A percentile compares a stretch with the other conserved stretches of the same genome.
phyloP scores from a whole-genome alignment of 1,140 invertebrate genomes.

The Drosophila novamexicana region DNA sequence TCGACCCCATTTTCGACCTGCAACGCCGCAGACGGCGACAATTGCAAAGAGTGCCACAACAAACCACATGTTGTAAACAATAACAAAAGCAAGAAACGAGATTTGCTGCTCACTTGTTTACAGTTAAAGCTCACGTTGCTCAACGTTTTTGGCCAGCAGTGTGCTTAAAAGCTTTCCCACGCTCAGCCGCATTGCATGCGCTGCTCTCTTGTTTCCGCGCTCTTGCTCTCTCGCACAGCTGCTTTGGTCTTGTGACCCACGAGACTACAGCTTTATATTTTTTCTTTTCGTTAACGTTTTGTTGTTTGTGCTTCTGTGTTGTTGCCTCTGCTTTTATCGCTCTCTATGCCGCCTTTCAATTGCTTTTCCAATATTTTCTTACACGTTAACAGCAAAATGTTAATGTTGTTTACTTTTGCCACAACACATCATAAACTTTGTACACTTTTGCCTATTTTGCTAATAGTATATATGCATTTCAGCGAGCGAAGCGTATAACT shows the following conservation, averaged over 20 bases:
- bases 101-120: not conserved
- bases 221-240: conserved; percentile 39
- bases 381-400: conserved; percentile 48
- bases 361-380: conserved; percentile 61
- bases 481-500: conserved; percentile 1
- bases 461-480: conserved; percentile 14
- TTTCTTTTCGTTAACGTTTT: conserved; percentile 28
- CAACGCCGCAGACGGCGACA: conserved; percentile 61
- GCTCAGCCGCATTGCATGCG: conserved; percentile 38
- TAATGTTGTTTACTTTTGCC: conserved; percentile 46
- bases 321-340: conserved; percentile 74
- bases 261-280: conserved; percentile 59
- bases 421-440: conserved; percentile 19
- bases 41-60: conserved; percentile 57
- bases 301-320: conserved; percentile 60
- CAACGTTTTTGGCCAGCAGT: conserved; percentile 54
- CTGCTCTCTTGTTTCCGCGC: conserved; percentile 11
- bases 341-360: conserved; percentile 60
- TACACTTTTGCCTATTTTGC: conserved; percentile 10
- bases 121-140: conserved; percentile 31
- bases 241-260: conserved; percentile 72
- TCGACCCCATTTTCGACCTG: conserved; percentile 78
- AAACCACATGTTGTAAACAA: conserved; percentile 76
- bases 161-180: conserved; percentile 55
- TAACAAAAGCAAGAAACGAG: conserved; percentile 6